These are phyloP conservation scores for Dicaeum eximium DNA, from an alignment of 2,113 vertebrate genomes.

Conservation along the genomic window DNA sequence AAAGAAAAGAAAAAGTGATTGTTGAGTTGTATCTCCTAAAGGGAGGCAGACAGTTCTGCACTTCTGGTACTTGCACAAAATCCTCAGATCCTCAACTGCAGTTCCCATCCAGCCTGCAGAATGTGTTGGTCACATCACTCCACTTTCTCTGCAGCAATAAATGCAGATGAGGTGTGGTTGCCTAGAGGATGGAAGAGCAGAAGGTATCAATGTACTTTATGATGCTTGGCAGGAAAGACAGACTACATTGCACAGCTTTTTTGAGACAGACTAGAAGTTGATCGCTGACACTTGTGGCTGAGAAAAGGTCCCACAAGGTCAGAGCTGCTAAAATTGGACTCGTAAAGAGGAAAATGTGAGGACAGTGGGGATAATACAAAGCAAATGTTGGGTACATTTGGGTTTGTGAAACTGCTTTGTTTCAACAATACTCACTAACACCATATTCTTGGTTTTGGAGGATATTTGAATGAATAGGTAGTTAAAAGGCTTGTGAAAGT, in stretches of 20 bases:
- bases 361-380: background rate
- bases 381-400: background rate
- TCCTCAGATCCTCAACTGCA: background rate
- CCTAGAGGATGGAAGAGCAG: background rate
- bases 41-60: background rate
- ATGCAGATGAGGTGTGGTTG: background rate
- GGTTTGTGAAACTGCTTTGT: background rate
- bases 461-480: background rate
- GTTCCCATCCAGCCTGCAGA: background rate
- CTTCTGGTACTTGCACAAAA: background rate
- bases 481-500: background rate
- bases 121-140: background rate
- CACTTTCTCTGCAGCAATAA: background rate
- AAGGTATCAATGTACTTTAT: background rate
- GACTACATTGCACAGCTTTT: background rate
- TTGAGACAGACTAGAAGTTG: background rate
- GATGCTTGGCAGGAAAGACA: background rate
- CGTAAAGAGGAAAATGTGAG: background rate
- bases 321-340: background rate
- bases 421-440: background rate
- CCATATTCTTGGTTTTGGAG: background rate
- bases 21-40: background rate
- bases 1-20: background rate
- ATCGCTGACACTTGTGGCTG: background rate
- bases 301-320: background rate